Evolutionary conservation across 2,888 invertebrate genomes (phyloP).

Genomic region (Phortica okadai): DNA sequence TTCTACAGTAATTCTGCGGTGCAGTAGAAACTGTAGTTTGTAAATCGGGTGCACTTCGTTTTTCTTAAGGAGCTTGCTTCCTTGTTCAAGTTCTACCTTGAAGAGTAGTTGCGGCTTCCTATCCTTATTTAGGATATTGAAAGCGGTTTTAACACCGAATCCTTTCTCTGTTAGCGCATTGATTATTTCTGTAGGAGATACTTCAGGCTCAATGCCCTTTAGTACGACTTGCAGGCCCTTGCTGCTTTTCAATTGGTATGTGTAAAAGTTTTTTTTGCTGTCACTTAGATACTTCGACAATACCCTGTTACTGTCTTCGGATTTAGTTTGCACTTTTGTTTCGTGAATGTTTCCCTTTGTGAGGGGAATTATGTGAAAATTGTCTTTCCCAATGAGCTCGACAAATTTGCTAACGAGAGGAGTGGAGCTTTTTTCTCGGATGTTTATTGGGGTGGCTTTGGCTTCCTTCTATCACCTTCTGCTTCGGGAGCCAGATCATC

Average conservation of each 20-base stretch:
- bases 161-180: not conserved
- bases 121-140: slow-evolving; percentile 2
- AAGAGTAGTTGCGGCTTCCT: slow-evolving; percentile 7
- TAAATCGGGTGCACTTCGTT: too few relatives aligned
- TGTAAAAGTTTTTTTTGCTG: too few relatives aligned
- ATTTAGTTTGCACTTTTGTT: slow-evolving; percentile 3
- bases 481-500: too few relatives aligned
- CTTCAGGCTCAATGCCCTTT: slow-evolving; percentile 11
- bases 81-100: too few relatives aligned
- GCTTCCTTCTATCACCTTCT: too few relatives aligned
- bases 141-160: not conserved
- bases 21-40: too few relatives aligned
- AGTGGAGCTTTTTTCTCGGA: too few relatives aligned
- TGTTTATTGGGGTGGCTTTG: too few relatives aligned
- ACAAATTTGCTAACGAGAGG: not conserved
- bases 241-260: slow-evolving; percentile 3
- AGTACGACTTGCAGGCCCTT: not conserved
- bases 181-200: not conserved
- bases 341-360: not conserved
- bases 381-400: not conserved
- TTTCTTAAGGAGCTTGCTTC: too few relatives aligned
- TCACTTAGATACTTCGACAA: not conserved
- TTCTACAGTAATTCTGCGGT: too few relatives aligned
- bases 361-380: not conserved
- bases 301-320: not conserved